Conservation (phyloP, 2,888 invertebrate genomes). For the Cotesia congregata region DNA sequence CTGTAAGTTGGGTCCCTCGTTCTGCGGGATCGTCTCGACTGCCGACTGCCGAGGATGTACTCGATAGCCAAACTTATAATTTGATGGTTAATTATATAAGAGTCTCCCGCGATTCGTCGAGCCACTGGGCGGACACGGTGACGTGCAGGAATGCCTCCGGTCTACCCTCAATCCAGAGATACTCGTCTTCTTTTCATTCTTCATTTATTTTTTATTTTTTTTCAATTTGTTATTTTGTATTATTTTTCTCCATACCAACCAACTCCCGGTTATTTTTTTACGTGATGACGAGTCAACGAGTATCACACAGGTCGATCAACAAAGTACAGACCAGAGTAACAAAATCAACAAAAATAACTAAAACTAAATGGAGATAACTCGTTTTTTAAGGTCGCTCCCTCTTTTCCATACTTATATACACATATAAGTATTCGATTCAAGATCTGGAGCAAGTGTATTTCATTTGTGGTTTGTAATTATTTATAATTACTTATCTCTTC, state of each 20-base stretch:
- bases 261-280: neutral
- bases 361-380: neutral
- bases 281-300: neutral
- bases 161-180: constrained; percentile 24
- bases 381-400: neutral
- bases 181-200: constrained; percentile 36
- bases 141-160: constrained; percentile 64
- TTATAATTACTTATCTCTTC: neutral
- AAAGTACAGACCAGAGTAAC: neutral
- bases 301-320: neutral
- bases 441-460: neutral
- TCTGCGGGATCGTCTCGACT: constrained; percentile 21
- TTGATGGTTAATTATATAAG: constrained; percentile 71
- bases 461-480: neutral
- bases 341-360: neutral
- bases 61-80: constrained; percentile 70
- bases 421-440: neutral
- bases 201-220: constrained; percentile 23
- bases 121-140: constrained; percentile 70
- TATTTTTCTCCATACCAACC: constrained; percentile 6
- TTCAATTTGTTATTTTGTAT: constrained; percentile 29
- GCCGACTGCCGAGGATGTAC: constrained; percentile 40
- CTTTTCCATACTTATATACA: neutral
- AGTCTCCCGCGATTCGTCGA: constrained; percentile 66
- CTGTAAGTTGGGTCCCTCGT: neutral